Base-by-base conservation (phyloP, 2,113 vertebrate species). In the Oncorhynchus keta region DNA sequence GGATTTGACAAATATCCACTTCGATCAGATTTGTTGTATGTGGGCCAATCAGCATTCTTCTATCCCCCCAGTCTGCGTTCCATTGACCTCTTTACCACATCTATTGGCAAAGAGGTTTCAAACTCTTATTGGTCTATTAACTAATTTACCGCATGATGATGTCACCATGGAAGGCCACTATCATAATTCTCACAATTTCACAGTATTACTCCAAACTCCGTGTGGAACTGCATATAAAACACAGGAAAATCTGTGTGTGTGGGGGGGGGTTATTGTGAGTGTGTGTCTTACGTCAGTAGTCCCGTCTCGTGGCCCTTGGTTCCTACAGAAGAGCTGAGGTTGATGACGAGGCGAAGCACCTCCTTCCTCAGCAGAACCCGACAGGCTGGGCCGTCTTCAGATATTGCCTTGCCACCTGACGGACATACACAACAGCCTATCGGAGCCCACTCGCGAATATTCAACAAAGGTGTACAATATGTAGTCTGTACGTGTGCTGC, bases 291-390 rank as follows among this genome's bases (percentile, higher is more conserved):
- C 97, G 97, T 99, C 87, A 99, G 90, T 68, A 99, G 94, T 81
- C 98, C 98, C 0, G 98, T 99, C 93, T 99, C 98, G 78, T 99
- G 96, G 83, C 97, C 95, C 89, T 99, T 99, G 48, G 98, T 99
- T 91, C 97, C 97, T 49, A 99, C 98, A 11, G 98, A 99, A 81
- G 97, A 99, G 92, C 98, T 99, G 87, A 99, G 93, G 87, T 99
- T 98, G 87, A 99, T 91, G 71, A 98, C 97, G 83, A 99, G 94
- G 59, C 98, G 96, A 72, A 99, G 91, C 48, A 99, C 97, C 89
- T 99, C 98, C 87, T 99, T 99, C 77, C 97, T 93, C 81, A 99
- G 93, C 78, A 99, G 89, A 80, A 98, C 96, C 48, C 96, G 93
- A 87, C 97, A 97, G 79, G 97, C 96, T 0, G 97, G 97, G 67